Conservation (phyloP, 1,140 invertebrate species). For the Zaprionus gabonicus region DNA sequence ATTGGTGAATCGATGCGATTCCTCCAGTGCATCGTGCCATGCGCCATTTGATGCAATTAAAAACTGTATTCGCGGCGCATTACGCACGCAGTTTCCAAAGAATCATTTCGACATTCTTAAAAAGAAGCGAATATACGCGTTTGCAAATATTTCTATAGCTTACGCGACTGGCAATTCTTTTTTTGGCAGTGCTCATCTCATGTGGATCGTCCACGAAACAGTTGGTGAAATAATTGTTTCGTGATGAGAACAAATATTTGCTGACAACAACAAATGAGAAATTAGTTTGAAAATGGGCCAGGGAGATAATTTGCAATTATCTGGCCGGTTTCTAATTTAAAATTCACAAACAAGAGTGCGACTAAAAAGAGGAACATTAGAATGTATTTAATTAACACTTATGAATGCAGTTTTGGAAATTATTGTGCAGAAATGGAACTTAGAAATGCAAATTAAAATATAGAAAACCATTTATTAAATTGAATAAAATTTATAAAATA, state of each 20-base stretch:
- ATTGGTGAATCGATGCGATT: slow-evolving; percentile 41
- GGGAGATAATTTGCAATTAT: slow-evolving; percentile 1
- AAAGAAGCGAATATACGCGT: slow-evolving; percentile 11
- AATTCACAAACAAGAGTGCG: neutral
- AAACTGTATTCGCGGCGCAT: slow-evolving; percentile 25
- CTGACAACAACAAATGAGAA: slow-evolving; percentile 2
- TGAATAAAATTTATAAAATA: no score
- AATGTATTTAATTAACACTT: no score
- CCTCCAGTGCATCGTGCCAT: neutral
- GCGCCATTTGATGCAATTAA: slow-evolving; percentile 53
- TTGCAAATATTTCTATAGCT: slow-evolving; percentile 32
- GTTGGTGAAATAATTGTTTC: slow-evolving; percentile 9
- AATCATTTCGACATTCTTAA: slow-evolving; percentile 56
- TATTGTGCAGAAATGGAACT: no score
- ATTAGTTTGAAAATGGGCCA: slow-evolving; percentile 7
- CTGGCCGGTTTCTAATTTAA: neutral
- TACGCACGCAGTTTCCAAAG: slow-evolving; percentile 34
- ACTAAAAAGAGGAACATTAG: no score
- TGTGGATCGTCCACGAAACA: neutral
- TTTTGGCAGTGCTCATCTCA: slow-evolving; percentile 17
- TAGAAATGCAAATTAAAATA: neutral
- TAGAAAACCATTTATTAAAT: neutral
- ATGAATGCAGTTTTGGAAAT: no score
- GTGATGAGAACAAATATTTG: neutral
- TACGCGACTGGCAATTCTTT: slow-evolving; percentile 7